Conservation (phyloP, 1,140 invertebrate genomes). For the Paraescarpia echinospica region DNA sequence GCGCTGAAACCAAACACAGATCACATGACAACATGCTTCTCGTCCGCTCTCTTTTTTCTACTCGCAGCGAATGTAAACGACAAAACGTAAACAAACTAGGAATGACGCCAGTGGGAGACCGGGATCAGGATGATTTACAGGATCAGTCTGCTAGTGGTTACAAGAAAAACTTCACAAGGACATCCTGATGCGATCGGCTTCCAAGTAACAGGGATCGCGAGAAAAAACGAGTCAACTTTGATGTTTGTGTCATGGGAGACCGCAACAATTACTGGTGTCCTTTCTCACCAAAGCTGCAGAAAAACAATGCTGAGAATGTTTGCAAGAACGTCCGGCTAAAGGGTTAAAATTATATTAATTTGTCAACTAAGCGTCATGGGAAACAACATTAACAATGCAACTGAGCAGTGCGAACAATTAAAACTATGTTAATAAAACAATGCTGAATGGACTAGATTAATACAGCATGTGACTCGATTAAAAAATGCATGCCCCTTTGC, state of each 20-base stretch:
- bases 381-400: no score
- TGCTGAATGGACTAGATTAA: neutral
- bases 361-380: neutral
- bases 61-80: neutral
- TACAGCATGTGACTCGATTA: neutral
- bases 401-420: no score
- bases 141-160: neutral
- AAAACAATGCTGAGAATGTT: neutral
- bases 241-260: neutral
- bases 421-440: neutral
- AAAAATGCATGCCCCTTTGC: neutral
- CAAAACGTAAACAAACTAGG: neutral
- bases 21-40: neutral
- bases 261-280: neutral
- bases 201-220: neutral
- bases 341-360: neutral
- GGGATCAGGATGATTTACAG: neutral
- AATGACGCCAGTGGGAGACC: neutral
- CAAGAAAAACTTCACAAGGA: neutral
- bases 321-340: neutral
- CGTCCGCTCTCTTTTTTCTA: neutral
- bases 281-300: neutral
- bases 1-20: neutral
- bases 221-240: neutral
- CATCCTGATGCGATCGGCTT: neutral